These are phyloP conservation scores for Gallinago solitaria DNA, from an alignment of 2,797 vertebrate genomes.

Conservation along the genomic window DNA sequence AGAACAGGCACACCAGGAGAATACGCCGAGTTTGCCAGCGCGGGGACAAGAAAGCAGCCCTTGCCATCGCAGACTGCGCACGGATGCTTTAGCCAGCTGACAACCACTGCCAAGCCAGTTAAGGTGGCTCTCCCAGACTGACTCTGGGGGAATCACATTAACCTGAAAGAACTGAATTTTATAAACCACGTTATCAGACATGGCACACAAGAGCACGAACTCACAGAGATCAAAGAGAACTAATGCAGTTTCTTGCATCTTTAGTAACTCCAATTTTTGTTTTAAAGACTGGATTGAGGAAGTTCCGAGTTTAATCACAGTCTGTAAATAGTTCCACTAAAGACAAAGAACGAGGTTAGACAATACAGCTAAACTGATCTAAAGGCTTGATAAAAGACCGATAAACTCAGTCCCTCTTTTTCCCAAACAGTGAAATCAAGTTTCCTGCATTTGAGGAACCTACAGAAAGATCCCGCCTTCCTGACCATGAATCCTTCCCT, in stretches of 20 bases:
- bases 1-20: neutral
- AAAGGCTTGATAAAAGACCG: neutral
- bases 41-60: neutral
- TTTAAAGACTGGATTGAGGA: neutral
- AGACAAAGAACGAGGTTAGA: neutral
- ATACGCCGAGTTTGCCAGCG: neutral
- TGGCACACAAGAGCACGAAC: neutral
- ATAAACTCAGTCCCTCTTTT: neutral
- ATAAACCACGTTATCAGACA: neutral
- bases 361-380: neutral
- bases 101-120: neutral
- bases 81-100: neutral
- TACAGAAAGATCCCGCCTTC: neutral
- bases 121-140: neutral
- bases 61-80: neutral
- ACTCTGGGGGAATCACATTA: neutral
- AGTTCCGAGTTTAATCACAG: neutral
- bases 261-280: neutral
- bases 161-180: neutral
- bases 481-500: neutral
- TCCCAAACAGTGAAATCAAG: neutral
- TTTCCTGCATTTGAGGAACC: neutral
- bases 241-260: neutral
- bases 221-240: neutral
- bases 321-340: neutral